phyloP scores from a whole-genome alignment of 2,113 vertebrate genomes.

The Tychaedon coryphoeus region DNA sequence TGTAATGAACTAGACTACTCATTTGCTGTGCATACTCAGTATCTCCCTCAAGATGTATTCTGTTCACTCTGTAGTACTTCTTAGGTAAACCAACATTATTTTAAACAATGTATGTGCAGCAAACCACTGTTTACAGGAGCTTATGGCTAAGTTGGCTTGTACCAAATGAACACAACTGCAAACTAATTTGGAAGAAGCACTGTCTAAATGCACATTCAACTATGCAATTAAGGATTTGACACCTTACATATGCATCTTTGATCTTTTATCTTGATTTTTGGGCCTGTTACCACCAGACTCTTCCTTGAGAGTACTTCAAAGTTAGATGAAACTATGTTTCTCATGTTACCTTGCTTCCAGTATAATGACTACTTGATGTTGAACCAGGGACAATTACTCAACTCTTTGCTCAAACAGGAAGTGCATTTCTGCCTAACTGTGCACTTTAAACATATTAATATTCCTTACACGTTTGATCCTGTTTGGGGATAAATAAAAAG shows the following conservation, averaged over 20 bases:
- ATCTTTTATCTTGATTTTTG: constrained; percentile 41
- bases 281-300: background rate
- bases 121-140: background rate
- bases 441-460: background rate
- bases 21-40: background rate
- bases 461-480: background rate
- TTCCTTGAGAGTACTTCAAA: constrained; percentile 20
- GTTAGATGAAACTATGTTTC: background rate
- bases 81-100: background rate
- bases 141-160: background rate
- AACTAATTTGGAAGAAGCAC: background rate
- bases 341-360: background rate
- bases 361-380: background rate
- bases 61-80: background rate
- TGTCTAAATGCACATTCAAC: background rate
- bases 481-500: background rate
- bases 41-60: background rate
- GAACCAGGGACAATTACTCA: background rate
- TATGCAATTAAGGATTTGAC: background rate
- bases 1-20: background rate
- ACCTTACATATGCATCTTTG: constrained; percentile 1
- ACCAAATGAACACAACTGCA: background rate
- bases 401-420: background rate
- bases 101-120: background rate
- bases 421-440: background rate